Conservation (phyloP, 2,888 invertebrate species). For the Zaprionus lineosus region DNA sequence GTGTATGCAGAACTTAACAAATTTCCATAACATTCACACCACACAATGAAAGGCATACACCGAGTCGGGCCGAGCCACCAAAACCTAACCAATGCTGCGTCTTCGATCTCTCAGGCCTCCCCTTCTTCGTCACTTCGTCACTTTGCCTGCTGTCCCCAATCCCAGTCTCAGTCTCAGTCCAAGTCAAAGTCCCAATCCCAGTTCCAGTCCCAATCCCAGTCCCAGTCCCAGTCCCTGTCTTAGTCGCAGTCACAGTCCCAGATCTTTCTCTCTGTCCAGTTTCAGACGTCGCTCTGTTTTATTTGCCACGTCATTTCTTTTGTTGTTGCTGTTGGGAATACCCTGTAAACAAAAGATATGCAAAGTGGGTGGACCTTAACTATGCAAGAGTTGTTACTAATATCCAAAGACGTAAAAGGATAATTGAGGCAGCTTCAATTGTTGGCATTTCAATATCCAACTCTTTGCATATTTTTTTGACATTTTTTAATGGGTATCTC, state of each 20-base stretch:
- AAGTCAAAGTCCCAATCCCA: neutral
- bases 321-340: too few relatives aligned
- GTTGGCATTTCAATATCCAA: neutral
- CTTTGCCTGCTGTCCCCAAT: too few relatives aligned
- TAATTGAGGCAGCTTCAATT: neutral
- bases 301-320: slow-evolving; percentile 71
- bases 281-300: slow-evolving; percentile 66
- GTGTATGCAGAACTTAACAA: slow-evolving; percentile 76
- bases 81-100: slow-evolving; percentile 45
- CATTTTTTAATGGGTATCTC: slow-evolving; percentile 28
- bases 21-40: slow-evolving; percentile 77
- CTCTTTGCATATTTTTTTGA: too few relatives aligned
- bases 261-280: slow-evolving; percentile 53
- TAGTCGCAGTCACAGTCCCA: slow-evolving; percentile 26
- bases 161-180: slow-evolving; percentile 1
- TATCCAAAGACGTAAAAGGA: too few relatives aligned
- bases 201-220: neutral
- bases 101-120: slow-evolving; percentile 46
- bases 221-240: slow-evolving; percentile 6
- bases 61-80: slow-evolving; percentile 17
- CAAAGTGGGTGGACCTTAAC: neutral
- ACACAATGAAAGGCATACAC: slow-evolving; percentile 63
- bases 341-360: slow-evolving; percentile 12
- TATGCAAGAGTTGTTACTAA: too few relatives aligned
- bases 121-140: neutral